phyloP scores from a whole-genome alignment of 1,140 invertebrate species.

The Euura lappo region DNA sequence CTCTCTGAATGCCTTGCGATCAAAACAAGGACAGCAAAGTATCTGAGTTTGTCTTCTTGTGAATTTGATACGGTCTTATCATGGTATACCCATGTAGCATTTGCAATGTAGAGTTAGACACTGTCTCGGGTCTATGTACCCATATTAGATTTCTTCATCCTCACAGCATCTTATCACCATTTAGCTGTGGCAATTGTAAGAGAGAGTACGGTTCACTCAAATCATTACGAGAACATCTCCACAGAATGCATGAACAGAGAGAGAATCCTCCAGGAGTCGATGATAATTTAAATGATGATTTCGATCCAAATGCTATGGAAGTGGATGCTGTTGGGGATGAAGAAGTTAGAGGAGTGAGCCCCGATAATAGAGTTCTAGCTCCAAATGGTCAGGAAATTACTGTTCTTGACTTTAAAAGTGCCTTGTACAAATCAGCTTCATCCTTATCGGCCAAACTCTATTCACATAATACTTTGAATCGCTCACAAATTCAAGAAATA shows the following conservation, averaged over 20 bases:
- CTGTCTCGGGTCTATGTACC: neutral
- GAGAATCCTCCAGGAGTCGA: neutral
- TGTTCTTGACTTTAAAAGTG: too few relatives aligned
- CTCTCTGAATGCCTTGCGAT: neutral
- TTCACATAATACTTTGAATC: too few relatives aligned
- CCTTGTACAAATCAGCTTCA: neutral
- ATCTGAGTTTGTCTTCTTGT: neutral
- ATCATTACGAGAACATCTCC: neutral
- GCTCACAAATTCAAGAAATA: too few relatives aligned
- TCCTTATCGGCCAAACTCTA: too few relatives aligned
- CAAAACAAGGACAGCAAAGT: neutral
- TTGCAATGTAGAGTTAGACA: neutral
- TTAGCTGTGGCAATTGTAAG: neutral
- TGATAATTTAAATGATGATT: constrained; percentile 1
- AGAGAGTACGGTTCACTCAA: too few relatives aligned
- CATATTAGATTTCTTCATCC: too few relatives aligned
- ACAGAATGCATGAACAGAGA: neutral
- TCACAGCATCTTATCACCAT: neutral
- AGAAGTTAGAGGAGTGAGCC: neutral
- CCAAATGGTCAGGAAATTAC: neutral
- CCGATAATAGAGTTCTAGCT: neutral
- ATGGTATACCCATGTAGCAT: neutral
- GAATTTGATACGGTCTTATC: neutral
- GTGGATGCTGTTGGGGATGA: neutral
- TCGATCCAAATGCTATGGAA: neutral